Evolutionary conservation across 2,113 vertebrate species (phyloP).

Genomic region (Bujurquina vittata): DNA sequence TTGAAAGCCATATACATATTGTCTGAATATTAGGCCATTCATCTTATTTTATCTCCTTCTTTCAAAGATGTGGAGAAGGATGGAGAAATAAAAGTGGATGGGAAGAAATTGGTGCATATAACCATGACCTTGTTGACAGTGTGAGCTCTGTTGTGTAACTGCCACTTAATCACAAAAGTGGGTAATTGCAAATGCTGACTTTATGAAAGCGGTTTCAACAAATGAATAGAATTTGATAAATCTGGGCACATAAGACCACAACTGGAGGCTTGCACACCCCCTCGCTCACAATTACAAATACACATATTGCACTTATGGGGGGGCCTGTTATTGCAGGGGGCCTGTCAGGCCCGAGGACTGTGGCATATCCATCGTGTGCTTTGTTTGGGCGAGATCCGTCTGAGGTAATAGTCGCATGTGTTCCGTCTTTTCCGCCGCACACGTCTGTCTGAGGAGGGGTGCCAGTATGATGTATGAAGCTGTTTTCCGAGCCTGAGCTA

Average conservation of each 20-base stretch:
- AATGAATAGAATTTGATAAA: slow-evolving; percentile 19
- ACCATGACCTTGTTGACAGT: neutral
- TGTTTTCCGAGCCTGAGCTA: slow-evolving; percentile 55
- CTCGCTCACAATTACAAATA: slow-evolving; percentile 2
- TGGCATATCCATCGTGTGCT: slow-evolving; percentile 30
- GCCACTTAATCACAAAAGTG: slow-evolving; percentile 16
- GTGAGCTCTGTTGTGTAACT: slow-evolving; percentile 10
- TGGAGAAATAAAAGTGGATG: neutral
- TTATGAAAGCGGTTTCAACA: neutral
- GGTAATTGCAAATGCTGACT: slow-evolving; percentile 16
- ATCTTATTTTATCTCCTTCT: neutral
- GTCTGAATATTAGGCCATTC: slow-evolving; percentile 4
- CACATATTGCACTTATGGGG: neutral
- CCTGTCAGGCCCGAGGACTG: slow-evolving; percentile 29
- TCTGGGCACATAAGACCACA: neutral
- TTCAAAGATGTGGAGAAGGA: neutral
- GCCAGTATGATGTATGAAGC: slow-evolving; percentile 55
- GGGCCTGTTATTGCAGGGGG: slow-evolving; percentile 19
- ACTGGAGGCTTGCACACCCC: neutral
- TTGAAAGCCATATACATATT: slow-evolving; percentile 6
- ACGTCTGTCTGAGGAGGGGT: slow-evolving; percentile 46
- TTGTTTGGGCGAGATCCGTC: slow-evolving; percentile 39
- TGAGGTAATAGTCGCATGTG: slow-evolving; percentile 43
- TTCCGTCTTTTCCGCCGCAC: slow-evolving; percentile 38
- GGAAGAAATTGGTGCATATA: slow-evolving; percentile 14